Conservation (phyloP, 1,140 invertebrate genomes). For the Dreissena rostriformis region DNA sequence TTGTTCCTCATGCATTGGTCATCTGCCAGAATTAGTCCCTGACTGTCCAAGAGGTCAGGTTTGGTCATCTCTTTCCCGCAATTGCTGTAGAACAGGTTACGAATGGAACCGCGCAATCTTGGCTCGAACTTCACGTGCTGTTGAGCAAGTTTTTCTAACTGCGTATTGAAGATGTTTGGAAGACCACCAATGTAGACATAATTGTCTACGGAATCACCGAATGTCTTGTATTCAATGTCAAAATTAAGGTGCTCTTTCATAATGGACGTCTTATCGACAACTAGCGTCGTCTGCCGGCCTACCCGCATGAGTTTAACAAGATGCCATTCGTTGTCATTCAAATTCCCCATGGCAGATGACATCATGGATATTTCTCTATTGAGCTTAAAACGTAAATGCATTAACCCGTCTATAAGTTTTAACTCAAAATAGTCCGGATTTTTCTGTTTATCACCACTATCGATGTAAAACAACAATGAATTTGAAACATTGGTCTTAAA, state of each 20-base stretch:
- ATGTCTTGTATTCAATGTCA: slow-evolving; percentile 60
- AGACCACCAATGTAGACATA: slow-evolving; percentile 74
- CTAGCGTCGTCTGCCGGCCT: slow-evolving; percentile 65
- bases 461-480: slow-evolving; percentile 92
- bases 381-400: slow-evolving; percentile 88
- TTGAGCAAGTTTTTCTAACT: slow-evolving; percentile 62
- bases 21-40: slow-evolving; percentile 84
- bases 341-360: slow-evolving; percentile 84
- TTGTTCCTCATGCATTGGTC: slow-evolving; percentile 93
- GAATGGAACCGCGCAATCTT: slow-evolving; percentile 67
- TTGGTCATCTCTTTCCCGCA: slow-evolving; percentile 66
- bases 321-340: slow-evolving; percentile 74
- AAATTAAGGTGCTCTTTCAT: slow-evolving; percentile 77
- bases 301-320: slow-evolving; percentile 68
- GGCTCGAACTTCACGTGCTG: slow-evolving; percentile 70
- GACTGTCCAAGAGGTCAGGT: slow-evolving; percentile 62
- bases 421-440: slow-evolving; percentile 93
- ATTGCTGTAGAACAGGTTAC: slow-evolving; percentile 74
- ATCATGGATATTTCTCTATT: slow-evolving; percentile 86
- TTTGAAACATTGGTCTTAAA: slow-evolving; percentile 95
- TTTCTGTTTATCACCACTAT: slow-evolving; percentile 90
- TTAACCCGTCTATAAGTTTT: slow-evolving; percentile 94
- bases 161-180: slow-evolving; percentile 77
- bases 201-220: slow-evolving; percentile 48
- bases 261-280: slow-evolving; percentile 77